Conservation (phyloP, 2,797 vertebrate genomes). For the Benthosema pterotum region DNA sequence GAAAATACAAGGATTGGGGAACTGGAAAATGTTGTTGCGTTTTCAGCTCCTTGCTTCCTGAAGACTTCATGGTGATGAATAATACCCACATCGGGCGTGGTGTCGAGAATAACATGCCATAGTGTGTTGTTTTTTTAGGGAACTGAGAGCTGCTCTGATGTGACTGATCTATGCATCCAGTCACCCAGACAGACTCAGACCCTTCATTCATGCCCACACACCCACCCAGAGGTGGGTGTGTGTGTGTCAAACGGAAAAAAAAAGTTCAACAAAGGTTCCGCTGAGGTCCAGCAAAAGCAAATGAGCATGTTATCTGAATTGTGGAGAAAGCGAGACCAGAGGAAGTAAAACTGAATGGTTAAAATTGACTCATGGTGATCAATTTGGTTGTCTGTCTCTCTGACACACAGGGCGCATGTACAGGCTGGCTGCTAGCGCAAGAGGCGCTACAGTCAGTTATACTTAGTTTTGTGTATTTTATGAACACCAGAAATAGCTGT, state of each 20-base stretch:
- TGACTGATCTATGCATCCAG: constrained; percentile 14
- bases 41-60: no score
- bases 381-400: neutral
- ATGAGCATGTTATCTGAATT: constrained; percentile 8
- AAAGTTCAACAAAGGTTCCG: constrained; percentile 23
- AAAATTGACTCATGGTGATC: neutral
- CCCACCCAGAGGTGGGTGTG: neutral
- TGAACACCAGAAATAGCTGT: no score
- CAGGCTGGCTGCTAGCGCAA: no score
- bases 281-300: constrained; percentile 28
- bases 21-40: no score
- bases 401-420: no score
- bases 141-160: constrained; percentile 12
- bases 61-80: no score
- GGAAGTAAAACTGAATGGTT: neutral
- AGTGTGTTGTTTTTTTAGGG: neutral
- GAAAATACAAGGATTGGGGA: no score
- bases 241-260: no score
- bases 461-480: no score
- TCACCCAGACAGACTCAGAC: constrained; percentile 23
- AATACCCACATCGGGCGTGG: neutral
- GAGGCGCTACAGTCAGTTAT: no score
- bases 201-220: constrained; percentile 21
- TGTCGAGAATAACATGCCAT: neutral
- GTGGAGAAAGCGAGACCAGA: constrained; percentile 6